Percentiles rank a stretch among this genome's conserved stretches.
Conservation (phyloP, 2,888 invertebrate genomes). For the Andrena minutula region DNA sequence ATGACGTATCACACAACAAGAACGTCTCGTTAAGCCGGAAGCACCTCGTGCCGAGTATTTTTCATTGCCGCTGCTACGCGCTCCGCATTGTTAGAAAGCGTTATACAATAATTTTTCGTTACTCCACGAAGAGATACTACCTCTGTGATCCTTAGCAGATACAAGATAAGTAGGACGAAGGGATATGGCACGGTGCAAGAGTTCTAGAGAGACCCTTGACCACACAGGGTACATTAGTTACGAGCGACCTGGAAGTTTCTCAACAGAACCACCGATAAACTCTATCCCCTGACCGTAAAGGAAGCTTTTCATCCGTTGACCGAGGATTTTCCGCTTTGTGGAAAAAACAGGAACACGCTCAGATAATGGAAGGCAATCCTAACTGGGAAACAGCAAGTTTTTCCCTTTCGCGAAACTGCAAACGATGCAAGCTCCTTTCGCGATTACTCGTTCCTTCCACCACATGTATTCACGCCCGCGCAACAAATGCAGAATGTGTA, state of each 20-base stretch:
- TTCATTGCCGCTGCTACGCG: background rate
- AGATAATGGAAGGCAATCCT: background rate
- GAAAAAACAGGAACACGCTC: background rate
- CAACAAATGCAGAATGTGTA: too few species aligned
- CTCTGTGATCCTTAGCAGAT: conserved; percentile 26
- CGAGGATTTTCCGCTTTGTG: conserved; percentile 15
- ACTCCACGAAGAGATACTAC: background rate
- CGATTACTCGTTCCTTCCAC: background rate
- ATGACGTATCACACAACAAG: too few species aligned
- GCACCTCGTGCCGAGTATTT: conserved; percentile 4
- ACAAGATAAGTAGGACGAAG: conserved; percentile 50
- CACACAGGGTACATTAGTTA: conserved; percentile 56
- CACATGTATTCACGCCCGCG: background rate
- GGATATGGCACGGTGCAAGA: conserved; percentile 25
- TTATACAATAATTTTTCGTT: conserved; percentile 46
- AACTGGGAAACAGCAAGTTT: background rate
- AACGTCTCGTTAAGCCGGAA: background rate
- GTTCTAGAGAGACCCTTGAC: conserved; percentile 38
- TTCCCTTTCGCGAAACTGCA: background rate
- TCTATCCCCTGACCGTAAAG: conserved; percentile 44
- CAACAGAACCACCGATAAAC: conserved; percentile 56
- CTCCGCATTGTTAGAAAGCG: background rate
- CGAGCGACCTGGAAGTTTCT: conserved; percentile 58
- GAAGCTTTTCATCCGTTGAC: conserved; percentile 40
- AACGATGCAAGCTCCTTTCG: too few species aligned